Evolutionary conservation across 2,797 vertebrate species (phyloP).

Genomic region (Apogon hyalosoma): DNA sequence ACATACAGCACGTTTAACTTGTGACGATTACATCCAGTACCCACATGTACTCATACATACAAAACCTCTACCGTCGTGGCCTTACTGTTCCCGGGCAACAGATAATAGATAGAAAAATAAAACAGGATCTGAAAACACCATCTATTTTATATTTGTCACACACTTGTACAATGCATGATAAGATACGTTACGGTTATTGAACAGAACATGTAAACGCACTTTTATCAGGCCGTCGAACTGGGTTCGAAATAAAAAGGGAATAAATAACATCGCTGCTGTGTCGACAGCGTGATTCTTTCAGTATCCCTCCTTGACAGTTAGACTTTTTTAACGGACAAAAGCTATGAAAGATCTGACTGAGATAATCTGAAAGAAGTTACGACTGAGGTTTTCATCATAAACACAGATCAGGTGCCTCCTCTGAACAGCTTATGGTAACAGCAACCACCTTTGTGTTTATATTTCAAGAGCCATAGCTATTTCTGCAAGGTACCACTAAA

Average conservation of each 20-base stretch:
- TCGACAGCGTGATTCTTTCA: constrained; percentile 24
- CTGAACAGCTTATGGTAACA: constrained; percentile 20
- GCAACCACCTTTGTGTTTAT: not conserved
- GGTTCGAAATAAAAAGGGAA: constrained; percentile 21
- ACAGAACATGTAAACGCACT: constrained; percentile 60
- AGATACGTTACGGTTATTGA: constrained; percentile 46
- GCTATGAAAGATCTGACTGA: not conserved
- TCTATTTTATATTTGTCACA: constrained; percentile 64
- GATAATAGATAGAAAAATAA: constrained; percentile 62
- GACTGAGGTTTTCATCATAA: constrained; percentile 7
- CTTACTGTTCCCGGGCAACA: constrained; percentile 38
- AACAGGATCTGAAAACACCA: constrained; percentile 55
- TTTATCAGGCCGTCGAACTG: constrained; percentile 17
- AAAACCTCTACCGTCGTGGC: not conserved
- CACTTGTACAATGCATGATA: constrained; percentile 54
- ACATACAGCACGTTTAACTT: too few relatives aligned
- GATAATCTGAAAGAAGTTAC: not conserved
- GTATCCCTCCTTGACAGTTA: constrained; percentile 5
- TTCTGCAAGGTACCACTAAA: constrained; percentile 42
- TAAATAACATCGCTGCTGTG: constrained; percentile 19
- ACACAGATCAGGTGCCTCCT: constrained; percentile 11
- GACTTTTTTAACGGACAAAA: constrained; percentile 7
- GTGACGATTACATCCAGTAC: constrained; percentile 20
- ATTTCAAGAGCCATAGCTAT: constrained; percentile 10
- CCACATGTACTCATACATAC: constrained; percentile 17